Evolutionary conservation across 2,113 vertebrate species (phyloP).

Genomic region (Himantopus leucocephalus): DNA sequence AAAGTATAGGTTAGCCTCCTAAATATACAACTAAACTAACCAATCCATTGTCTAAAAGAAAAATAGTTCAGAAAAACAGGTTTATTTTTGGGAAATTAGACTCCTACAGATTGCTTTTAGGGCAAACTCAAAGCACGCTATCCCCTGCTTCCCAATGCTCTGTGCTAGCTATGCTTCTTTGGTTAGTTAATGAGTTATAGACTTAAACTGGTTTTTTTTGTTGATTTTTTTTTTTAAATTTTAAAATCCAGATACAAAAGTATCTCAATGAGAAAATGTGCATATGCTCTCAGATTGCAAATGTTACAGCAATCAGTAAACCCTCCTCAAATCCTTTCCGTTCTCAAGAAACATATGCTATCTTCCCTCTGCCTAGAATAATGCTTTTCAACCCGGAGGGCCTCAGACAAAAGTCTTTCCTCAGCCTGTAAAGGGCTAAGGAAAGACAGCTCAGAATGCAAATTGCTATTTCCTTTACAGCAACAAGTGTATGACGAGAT

Average conservation of each 20-base stretch:
- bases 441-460: not conserved
- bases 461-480: not conserved
- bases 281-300: not conserved
- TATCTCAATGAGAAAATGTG: not conserved
- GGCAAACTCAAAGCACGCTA: not conserved
- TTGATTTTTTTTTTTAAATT: not conserved
- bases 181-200: not conserved
- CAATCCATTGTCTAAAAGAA: not conserved
- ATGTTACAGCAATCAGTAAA: not conserved
- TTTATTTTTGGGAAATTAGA: not conserved
- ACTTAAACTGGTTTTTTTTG: not conserved
- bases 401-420: not conserved
- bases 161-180: slow-evolving; percentile 1
- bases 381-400: not conserved
- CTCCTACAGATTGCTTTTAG: not conserved
- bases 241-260: not conserved
- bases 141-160: not conserved
- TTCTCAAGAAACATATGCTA: fast-evolving
- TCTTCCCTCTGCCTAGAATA: not conserved
- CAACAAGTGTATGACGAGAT: not conserved
- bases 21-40: not conserved
- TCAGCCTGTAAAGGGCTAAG: not conserved
- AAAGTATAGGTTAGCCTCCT: not conserved
- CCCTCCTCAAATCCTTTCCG: not conserved
- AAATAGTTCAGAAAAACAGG: not conserved